phyloP scores from a whole-genome alignment of 2,797 vertebrate species.

The Brotogeris chrysoptera region DNA sequence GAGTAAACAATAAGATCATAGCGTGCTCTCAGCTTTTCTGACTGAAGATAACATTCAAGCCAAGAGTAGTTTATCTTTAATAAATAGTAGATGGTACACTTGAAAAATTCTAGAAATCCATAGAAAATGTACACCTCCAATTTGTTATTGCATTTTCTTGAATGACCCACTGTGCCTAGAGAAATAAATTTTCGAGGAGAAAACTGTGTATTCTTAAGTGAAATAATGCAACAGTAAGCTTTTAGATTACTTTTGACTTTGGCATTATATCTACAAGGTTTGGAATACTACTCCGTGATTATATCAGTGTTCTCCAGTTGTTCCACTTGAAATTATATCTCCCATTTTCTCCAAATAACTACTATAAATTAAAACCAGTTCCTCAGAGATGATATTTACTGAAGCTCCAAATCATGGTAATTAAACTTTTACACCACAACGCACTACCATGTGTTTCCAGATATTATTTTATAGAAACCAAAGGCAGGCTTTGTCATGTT shows the following conservation, averaged over 20 bases:
- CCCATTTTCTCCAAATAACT: constrained; percentile 55
- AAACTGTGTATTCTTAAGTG: not conserved
- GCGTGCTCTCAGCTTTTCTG: not conserved
- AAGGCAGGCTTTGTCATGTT: constrained; percentile 9
- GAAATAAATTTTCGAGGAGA: not conserved
- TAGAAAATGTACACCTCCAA: not conserved
- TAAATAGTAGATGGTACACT: not conserved
- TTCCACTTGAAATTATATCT: constrained; percentile 67
- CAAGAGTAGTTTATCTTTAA: not conserved
- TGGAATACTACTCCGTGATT: constrained; percentile 31
- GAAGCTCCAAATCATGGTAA: constrained; percentile 54
- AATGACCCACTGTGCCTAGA: not conserved
- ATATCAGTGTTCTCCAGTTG: constrained; percentile 31
- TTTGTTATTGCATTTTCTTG: not conserved
- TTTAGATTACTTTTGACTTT: constrained; percentile 47
- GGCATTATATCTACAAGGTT: constrained; percentile 10
- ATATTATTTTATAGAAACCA: constrained; percentile 58
- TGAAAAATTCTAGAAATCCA: not conserved
- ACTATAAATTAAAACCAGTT: constrained; percentile 62
- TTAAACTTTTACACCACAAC: constrained; percentile 58
- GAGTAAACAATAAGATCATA: not conserved
- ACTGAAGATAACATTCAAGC: not conserved
- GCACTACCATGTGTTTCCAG: constrained; percentile 47
- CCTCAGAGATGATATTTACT: constrained; percentile 26
- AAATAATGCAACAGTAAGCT: constrained; percentile 5